Conservation (phyloP, 2,113 vertebrate genomes). For the Sciurus niger region DNA sequence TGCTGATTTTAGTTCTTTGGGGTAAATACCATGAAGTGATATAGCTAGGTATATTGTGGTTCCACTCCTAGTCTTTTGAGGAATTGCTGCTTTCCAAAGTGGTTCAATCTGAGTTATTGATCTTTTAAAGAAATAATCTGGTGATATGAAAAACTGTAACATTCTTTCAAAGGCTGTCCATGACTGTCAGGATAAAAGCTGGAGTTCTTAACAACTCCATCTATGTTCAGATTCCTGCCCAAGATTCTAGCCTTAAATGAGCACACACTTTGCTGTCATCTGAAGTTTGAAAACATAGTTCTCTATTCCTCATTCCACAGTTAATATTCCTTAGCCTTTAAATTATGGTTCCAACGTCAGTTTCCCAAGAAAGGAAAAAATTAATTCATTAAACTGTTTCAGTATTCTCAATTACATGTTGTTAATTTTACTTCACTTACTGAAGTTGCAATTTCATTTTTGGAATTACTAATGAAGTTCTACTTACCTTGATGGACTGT, state of each 20-base stretch:
- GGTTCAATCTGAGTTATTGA: not conserved
- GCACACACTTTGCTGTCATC: not conserved
- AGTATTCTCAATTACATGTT: not conserved
- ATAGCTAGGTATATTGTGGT: no score
- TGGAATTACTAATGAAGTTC: not conserved
- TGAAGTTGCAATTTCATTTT: not conserved
- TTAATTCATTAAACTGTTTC: not conserved
- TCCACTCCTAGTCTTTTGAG: no score
- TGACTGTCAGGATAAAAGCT: not conserved
- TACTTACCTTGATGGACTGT: not conserved
- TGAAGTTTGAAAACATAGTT: not conserved
- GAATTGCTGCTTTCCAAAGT: no score
- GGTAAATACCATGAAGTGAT: no score
- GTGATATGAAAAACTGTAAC: not conserved
- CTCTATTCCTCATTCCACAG: not conserved
- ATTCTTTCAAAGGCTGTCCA: not conserved
- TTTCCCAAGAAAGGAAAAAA: not conserved
- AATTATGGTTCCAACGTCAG: not conserved
- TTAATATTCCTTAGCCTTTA: not conserved
- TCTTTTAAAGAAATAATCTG: not conserved
- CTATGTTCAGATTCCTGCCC: not conserved
- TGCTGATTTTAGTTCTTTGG: no score
- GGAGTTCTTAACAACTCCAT: not conserved
- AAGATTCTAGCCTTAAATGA: not conserved
- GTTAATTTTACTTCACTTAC: not conserved